Conservation (phyloP, 2,888 invertebrate genomes). For the Trisateles emortualis region DNA sequence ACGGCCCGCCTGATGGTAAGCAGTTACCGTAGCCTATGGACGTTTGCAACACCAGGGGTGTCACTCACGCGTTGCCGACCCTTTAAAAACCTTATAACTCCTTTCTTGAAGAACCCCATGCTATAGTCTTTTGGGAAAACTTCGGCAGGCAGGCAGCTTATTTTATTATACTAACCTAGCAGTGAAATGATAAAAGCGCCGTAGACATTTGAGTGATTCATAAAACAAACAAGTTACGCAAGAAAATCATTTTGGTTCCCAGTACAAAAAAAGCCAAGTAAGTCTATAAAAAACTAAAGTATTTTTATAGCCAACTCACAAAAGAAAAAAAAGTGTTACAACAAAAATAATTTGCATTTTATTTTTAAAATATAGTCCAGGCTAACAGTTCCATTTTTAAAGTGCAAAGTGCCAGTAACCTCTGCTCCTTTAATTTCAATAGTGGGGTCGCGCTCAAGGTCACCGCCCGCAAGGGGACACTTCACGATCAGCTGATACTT, state of each 20-base stretch:
- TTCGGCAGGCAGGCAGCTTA: no score
- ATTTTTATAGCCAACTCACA: background rate
- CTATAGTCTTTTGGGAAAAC: no score
- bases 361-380: slow-evolving; percentile 25
- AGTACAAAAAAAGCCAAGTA: background rate
- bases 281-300: slow-evolving; percentile 4
- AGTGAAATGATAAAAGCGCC: no score
- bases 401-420: slow-evolving; percentile 85
- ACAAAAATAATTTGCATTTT: slow-evolving; percentile 7
- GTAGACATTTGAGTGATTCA: background rate
- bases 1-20: no score
- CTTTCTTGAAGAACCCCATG: no score
- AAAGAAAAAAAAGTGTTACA: background rate
- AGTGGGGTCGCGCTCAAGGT: slow-evolving; percentile 85
- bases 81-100: no score
- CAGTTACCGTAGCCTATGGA: no score
- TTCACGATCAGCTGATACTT: slow-evolving; percentile 81
- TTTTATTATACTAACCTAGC: no score
- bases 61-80: no score
- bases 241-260: background rate
- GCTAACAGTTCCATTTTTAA: slow-evolving; percentile 70
- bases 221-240: background rate
- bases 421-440: slow-evolving; percentile 84
- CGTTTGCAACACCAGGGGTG: no score
- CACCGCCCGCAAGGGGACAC: slow-evolving; percentile 79